Evolutionary conservation across 2,888 invertebrate genomes (phyloP).

Genomic region (Pterostichus niger): DNA sequence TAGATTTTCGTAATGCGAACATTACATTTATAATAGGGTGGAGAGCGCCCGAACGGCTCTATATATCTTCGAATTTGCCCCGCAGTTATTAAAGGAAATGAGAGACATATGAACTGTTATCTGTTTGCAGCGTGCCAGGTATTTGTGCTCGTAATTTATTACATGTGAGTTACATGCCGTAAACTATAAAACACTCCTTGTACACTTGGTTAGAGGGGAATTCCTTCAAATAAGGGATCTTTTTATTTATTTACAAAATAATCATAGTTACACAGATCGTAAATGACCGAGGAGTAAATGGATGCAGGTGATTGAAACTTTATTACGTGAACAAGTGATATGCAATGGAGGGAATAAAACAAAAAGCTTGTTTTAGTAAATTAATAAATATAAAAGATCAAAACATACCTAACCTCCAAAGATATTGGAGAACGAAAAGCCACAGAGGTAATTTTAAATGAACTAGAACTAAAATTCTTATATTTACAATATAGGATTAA

Average conservation of each 20-base stretch:
- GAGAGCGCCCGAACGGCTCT: conserved; percentile 24
- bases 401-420: too few relatives aligned
- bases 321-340: too few relatives aligned
- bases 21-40: conserved; percentile 54
- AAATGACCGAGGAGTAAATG: too few relatives aligned
- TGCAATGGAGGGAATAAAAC: too few relatives aligned
- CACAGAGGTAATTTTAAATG: too few relatives aligned
- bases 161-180: conserved; percentile 7
- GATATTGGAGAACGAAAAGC: too few relatives aligned
- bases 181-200: not conserved
- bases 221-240: not conserved
- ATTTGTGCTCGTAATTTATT: conserved; percentile 40
- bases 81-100: conserved; percentile 47
- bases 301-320: too few relatives aligned
- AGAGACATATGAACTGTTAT: conserved; percentile 54
- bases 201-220: conserved; percentile 7
- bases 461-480: too few relatives aligned
- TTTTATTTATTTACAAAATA: conserved; percentile 3
- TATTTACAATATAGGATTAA: too few relatives aligned
- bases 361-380: too few relatives aligned
- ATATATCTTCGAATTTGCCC: conserved; percentile 55
- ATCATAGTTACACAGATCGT: too few relatives aligned
- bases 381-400: too few relatives aligned
- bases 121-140: conserved; percentile 48
- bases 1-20: conserved; percentile 57